Evolutionary conservation across 64 coral and sea anemone genomes (phyloP), one percentile per base, ranked within the genome.

Genomic region (Montipora efflorescens): DNA sequence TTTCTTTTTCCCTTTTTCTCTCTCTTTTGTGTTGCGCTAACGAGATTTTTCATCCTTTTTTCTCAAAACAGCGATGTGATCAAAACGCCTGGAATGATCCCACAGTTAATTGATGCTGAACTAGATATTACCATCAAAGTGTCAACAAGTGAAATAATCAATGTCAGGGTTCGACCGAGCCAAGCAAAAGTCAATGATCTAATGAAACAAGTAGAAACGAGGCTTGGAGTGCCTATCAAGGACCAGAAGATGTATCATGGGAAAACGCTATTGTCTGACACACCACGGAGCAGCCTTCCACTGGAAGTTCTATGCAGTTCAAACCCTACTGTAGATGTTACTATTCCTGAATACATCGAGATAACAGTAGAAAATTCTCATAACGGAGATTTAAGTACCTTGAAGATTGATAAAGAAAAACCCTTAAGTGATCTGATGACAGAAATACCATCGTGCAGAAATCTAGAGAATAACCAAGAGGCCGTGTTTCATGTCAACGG

Each of bases 321-420:
- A 67, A 59, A 68, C 2, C 81, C 59, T 4, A 68, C 81, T 19
- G 62, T 84, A 9, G 7, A 6, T 69, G 59, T 48, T 3, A 67
- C 47, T 47, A 43, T 84, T 12, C 81, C 81, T 7, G 81, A 84
- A 5, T 84, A 84, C 57, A 84, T 84, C 28, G 8, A 48, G 12
- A 11, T 84, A 64, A 69, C 81, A 9, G 61, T 84, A 5, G 81
- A 84, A 64, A 61, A 84, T 11, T 15, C 45, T 14, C n/a, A 18
- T 12, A 77, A 28, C 47, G 81, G 81, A 2, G 81, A 69, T 2
- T 18, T 12, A 11, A 15, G 36, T 5, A 48, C 15, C 5, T 3
- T 84, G 5, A 84, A 68, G 81, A 69, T 84, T 68, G 81, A 84
- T 20, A 84, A 70, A 48, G 62, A 47, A 68, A 84, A 84, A 23